Percentiles rank a stretch among this genome's conserved stretches.
Conservation (phyloP, 1,140 invertebrate genomes). For the Pachypeltis micranthus region DNA sequence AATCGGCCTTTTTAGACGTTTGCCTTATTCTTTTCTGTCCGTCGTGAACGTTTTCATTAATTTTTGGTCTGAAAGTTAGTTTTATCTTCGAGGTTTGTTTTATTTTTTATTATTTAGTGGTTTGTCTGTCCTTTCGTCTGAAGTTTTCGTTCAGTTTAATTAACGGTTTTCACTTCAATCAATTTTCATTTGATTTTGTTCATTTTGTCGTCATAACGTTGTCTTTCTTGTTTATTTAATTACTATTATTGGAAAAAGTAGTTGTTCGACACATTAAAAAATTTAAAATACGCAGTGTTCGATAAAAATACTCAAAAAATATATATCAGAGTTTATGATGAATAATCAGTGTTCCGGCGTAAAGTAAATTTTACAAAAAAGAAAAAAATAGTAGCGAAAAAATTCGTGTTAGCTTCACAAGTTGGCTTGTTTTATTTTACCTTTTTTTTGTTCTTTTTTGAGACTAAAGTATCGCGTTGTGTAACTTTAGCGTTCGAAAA, state of each 20-base stretch:
- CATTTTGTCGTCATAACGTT: no score
- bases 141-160: neutral
- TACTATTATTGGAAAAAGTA: neutral
- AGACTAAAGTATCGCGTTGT: no score
- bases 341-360: neutral
- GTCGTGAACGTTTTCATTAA: neutral
- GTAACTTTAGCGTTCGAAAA: no score
- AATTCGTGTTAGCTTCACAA: no score
- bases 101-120: neutral
- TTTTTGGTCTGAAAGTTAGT: neutral
- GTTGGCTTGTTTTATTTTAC: no score
- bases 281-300: neutral
- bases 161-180: neutral
- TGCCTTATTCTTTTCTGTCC: neutral
- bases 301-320: neutral
- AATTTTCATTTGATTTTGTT: neutral
- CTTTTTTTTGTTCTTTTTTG: no score
- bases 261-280: neutral
- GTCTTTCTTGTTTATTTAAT: neutral
- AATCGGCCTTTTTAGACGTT: neutral
- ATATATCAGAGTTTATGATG: neutral
- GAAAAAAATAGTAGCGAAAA: no score
- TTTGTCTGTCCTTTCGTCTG: neutral
- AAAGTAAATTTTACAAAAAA: no score
- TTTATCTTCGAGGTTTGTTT: neutral